Evolutionary conservation across 2,888 invertebrate species (phyloP), one percentile per base, ranked within the genome.

Genomic region (Drosophila trichaetosa): DNA sequence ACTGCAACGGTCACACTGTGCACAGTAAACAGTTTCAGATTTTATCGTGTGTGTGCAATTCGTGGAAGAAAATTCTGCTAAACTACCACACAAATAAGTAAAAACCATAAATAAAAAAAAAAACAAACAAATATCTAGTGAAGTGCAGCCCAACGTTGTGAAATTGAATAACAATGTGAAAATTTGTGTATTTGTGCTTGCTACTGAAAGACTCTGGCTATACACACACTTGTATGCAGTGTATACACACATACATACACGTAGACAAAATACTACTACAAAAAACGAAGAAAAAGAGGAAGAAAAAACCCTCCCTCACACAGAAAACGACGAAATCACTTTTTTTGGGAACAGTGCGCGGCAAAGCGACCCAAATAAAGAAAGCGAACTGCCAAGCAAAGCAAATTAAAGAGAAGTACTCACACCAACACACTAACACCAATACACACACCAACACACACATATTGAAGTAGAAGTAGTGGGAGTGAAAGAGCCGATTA

Each of bases 321-420:
- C 64, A 73, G 46, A 46, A 46, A 24, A 24, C 46, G 46, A 24
- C 79, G 69, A 56, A 72, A 69, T 69, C 64, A 69, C 69, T 63
- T 79, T 76, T 76, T 76, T 80, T 81, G 72, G 73, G 72, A 71
- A 73, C 63, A 61, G 70, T 72, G 62, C 65, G 79, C 80, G 73
- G 73, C 81, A 73, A 73, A 75, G 73, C 90, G 87, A 87, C 90
- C 90, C 89, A 90, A 90, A 87, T 90, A 83, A 80, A 85, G 83
- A 82, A 71, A 80, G 73, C 71, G 73, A 83, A 79, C 71, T 74
- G 40, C 62, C 76, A 58, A 69, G 76, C 71, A 80, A 82, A 82
- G 80, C 72, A 82, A 67, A 36, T 21, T 24, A 54, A 38, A 81
- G 36, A 80, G 69, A 80, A 72, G 42, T 34, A 53, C 75, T 53